Evolutionary conservation across 2,113 vertebrate species (phyloP).

Genomic region (Ardeotis arabs): DNA sequence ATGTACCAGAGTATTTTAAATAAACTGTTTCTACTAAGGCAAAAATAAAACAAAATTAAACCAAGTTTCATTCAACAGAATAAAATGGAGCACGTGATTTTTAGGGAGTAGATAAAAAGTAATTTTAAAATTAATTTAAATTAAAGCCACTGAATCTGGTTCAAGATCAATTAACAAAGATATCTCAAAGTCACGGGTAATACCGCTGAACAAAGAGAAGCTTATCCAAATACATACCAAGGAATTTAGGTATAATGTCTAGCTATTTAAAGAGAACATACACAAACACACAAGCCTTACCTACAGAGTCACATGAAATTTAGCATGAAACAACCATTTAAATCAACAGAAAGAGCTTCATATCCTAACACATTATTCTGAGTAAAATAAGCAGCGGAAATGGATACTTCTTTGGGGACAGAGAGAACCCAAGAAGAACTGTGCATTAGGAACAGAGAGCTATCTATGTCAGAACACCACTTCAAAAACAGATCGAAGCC

Average conservation of each 20-base stretch:
- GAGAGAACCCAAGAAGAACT: not conserved
- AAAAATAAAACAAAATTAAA: too few relatives aligned
- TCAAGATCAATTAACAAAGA: not conserved
- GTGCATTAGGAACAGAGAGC: not conserved
- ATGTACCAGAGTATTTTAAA: not conserved
- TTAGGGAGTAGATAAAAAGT: not conserved
- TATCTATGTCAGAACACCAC: accelerated
- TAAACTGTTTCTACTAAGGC: not conserved
- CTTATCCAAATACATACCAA: not conserved
- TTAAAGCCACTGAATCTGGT: not conserved
- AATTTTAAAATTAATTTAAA: not conserved
- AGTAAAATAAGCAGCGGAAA: not conserved
- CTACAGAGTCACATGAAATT: not conserved
- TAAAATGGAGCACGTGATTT: not conserved
- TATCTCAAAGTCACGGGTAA: not conserved
- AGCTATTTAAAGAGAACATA: not conserved
- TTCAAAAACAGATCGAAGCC: not conserved
- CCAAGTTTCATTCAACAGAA: not conserved
- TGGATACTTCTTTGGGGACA: not conserved
- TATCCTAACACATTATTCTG: not conserved
- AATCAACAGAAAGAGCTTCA: not conserved
- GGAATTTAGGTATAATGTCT: not conserved
- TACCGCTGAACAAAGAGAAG: not conserved
- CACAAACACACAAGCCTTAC: not conserved
- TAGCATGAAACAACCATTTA: not conserved